Evolutionary conservation across 2,888 invertebrate genomes (phyloP), one percentile per base, ranked within the genome.

Genomic region (Orthonevra nobilis): DNA sequence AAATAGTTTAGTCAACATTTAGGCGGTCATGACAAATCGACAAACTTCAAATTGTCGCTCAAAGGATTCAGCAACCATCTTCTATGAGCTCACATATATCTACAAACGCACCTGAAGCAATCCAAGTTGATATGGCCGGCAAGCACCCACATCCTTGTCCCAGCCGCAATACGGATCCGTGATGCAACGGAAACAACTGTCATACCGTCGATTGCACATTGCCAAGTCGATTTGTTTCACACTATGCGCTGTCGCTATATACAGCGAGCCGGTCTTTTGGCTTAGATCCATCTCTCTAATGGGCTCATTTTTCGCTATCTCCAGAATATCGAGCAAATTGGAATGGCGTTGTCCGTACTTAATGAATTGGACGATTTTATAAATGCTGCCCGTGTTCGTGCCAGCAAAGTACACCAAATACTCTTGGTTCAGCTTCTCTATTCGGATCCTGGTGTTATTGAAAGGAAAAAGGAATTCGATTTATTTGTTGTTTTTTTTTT

Each of bases 81-180:
- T n/a, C n/a, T n/a, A n/a, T n/a, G n/a, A n/a, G n/a, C n/a, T n/a
- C 5, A 2, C 7, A 20, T 6, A 1, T 42, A 9, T 26, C n/a
- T 48, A 14, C 60, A 12, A 58, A 81, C 83, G 83, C 81, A 85
- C 86, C 85, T 86, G 86, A 81, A 89, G 82, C 90, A 90, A 94
- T 93, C 96, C 96, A 81, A 95, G 93, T 84, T 93, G 92, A 87
- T 96, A 97, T 12, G 96, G 95, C 83, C 95, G 93, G 89, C 97
- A 97, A 56, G 94, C 93, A 77, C 94, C 94, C 14, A 93, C 92
- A 82, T 97, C 96, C 83, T 95, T 93, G 87, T 97, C 97, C 98
- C 98, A 98, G 30, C 97, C 97, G 86, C 98, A 98, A 88, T 98
- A 97, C 0, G 98, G 98, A 90, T 98, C 98, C 84, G 96, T 93